phyloP scores from a whole-genome alignment of 2,113 vertebrate genomes.

The Podarcis muralis region DNA sequence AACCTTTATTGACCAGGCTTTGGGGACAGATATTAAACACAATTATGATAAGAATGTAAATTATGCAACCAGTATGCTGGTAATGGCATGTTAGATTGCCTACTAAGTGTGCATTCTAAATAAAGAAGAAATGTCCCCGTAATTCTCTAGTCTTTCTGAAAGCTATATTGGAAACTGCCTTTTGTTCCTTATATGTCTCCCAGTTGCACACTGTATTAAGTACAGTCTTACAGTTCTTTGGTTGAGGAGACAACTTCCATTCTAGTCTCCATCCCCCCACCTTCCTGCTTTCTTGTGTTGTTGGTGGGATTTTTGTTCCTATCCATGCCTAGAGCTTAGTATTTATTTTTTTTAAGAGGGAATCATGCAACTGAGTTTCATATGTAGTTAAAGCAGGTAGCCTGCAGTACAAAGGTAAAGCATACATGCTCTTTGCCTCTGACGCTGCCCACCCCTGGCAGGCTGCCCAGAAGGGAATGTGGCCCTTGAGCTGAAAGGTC shows the following conservation, averaged over 20 bases:
- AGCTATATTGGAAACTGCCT: neutral
- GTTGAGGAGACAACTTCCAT: neutral
- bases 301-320: neutral
- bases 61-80: neutral
- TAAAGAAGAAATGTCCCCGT: neutral
- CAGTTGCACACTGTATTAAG: neutral
- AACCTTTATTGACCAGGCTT: neutral
- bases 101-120: neutral
- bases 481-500: too few species aligned
- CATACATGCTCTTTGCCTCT: too few species aligned
- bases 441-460: too few species aligned
- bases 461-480: too few species aligned
- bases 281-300: neutral
- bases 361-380: neutral
- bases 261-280: neutral
- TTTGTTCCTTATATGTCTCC: constrained; percentile 7
- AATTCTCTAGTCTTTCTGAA: neutral
- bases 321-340: neutral
- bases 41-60: neutral
- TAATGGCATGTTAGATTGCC: neutral
- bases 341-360: too few species aligned
- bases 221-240: neutral
- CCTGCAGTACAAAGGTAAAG: too few species aligned
- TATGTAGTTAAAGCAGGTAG: too few species aligned
- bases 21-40: neutral